Conservation (phyloP, 2,888 invertebrate species). For the Ariolimax columbianus region DNA sequence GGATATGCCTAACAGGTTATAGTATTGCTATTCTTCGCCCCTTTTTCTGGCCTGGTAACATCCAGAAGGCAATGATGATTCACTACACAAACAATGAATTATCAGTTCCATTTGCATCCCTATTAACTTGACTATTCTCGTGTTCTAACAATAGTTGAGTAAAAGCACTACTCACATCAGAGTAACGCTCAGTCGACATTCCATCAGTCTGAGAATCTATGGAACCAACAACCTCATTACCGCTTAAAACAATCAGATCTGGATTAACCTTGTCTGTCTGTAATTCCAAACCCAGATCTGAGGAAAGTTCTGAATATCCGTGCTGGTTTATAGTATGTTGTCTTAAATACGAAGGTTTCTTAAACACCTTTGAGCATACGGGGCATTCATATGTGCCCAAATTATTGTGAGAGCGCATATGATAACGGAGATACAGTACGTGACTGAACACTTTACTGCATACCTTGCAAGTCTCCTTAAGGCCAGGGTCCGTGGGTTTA, state of each 20-base stretch:
- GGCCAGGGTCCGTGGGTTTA: background rate
- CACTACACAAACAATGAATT: too few species aligned
- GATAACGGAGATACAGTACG: background rate
- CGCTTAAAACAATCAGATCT: background rate
- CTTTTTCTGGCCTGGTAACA: too few species aligned
- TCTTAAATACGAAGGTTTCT: slow-evolving; percentile 12
- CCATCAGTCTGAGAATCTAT: background rate
- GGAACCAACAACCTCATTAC: background rate
- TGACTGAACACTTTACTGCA: slow-evolving; percentile 25
- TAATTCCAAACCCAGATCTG: background rate
- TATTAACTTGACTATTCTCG: background rate
- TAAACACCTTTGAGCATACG: background rate
- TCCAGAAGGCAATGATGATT: too few species aligned
- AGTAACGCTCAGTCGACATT: background rate
- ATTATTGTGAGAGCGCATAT: slow-evolving; percentile 7
- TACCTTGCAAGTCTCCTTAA: background rate
- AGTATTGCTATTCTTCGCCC: too few species aligned
- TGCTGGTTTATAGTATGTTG: slow-evolving; percentile 1
- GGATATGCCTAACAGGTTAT: too few species aligned
- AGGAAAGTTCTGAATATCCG: background rate
- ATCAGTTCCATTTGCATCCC: background rate
- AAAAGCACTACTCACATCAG: background rate
- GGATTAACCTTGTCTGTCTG: background rate
- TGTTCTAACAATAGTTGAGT: background rate
- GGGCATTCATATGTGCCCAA: background rate